phyloP scores from a whole-genome alignment of 2,113 vertebrate species.

The Corythornis vintsioides region DNA sequence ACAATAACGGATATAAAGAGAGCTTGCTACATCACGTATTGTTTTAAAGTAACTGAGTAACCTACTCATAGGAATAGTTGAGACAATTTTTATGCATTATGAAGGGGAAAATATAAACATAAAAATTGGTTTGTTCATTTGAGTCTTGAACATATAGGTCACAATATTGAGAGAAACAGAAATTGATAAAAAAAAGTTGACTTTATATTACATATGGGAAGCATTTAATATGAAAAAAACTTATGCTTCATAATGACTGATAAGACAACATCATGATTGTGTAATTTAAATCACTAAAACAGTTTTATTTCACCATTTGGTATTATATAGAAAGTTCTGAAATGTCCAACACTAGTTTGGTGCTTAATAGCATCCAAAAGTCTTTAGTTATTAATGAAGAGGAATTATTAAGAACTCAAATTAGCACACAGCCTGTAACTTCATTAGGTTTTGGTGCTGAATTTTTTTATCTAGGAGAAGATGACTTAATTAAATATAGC shows the following conservation, averaged over 20 bases:
- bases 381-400: not conserved
- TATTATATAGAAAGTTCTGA: not conserved
- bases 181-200: not conserved
- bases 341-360: not conserved
- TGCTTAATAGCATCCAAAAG: not conserved
- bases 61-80: not conserved
- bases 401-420: not conserved
- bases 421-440: not conserved
- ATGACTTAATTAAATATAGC: not conserved
- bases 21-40: not conserved
- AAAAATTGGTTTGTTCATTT: not conserved
- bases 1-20: not conserved
- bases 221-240: not conserved
- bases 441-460: not conserved
- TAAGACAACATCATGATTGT: not conserved
- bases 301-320: not conserved
- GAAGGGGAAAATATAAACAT: not conserved
- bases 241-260: not conserved
- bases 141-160: not conserved
- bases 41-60: not conserved
- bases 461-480: not conserved
- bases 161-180: not conserved
- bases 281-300: not conserved
- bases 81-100: not conserved
- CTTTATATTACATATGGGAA: not conserved